These are phyloP conservation scores for Zosterops hypoxanthus DNA, from an alignment of 2,113 vertebrate species.

Conservation along the genomic window DNA sequence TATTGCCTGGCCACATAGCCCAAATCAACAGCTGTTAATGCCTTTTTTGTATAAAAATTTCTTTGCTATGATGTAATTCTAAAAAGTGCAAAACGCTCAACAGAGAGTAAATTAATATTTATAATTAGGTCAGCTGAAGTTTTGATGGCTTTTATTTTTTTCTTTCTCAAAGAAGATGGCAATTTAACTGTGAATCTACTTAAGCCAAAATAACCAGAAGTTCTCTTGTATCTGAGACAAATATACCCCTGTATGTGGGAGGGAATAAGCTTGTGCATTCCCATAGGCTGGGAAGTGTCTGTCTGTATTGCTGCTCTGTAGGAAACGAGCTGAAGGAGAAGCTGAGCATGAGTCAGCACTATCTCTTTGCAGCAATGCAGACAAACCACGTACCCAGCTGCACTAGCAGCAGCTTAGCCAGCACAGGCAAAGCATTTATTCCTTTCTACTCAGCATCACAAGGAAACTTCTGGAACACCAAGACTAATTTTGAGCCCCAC, in stretches of 20 bases:
- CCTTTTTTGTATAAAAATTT: background rate
- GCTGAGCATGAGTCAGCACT: constrained; percentile 28
- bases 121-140: background rate
- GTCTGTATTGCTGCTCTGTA: background rate
- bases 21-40: background rate
- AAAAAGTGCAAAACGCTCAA: background rate
- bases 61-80: background rate
- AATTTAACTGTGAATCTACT: background rate
- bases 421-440: background rate
- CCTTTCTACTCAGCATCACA: background rate
- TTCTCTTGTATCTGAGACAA: background rate
- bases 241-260: background rate
- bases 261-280: background rate
- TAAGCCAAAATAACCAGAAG: background rate
- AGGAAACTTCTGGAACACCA: background rate
- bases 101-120: background rate
- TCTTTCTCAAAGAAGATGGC: background rate
- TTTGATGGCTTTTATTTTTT: background rate
- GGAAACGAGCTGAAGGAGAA: constrained; percentile 19
- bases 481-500: background rate
- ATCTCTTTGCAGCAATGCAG: constrained; percentile 19
- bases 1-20: background rate
- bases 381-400: background rate
- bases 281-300: background rate
- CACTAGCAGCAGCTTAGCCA: background rate